Conservation (phyloP, 1,140 invertebrate species). For the Drosophila varians region DNA sequence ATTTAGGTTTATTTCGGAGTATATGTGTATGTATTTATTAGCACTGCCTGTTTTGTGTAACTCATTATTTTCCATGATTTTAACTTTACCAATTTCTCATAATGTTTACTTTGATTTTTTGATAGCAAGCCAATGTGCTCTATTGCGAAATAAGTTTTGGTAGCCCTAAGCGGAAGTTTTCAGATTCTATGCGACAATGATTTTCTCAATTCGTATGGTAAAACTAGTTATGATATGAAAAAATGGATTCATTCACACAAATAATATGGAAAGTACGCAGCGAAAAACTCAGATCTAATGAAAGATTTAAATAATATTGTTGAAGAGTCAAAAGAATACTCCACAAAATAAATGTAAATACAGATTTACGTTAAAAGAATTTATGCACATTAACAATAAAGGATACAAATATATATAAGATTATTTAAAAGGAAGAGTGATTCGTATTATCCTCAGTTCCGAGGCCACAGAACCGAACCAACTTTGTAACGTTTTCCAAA, state of each 20-base stretch:
- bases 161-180: constrained; percentile 5
- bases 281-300: background rate
- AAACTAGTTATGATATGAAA: constrained; percentile 18
- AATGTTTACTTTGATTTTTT: background rate
- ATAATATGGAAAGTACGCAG: background rate
- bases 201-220: background rate
- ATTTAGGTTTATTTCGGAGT: constrained; percentile 62
- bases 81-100: constrained; percentile 16
- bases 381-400: background rate
- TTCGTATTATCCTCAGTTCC: background rate
- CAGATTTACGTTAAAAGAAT: too few relatives aligned
- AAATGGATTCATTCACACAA: constrained; percentile 20
- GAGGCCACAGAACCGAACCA: constrained; percentile 26
- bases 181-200: background rate
- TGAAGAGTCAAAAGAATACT: background rate
- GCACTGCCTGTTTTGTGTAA: constrained; percentile 20
- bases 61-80: constrained; percentile 57
- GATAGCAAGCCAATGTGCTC: background rate
- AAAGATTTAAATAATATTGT: background rate
- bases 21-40: constrained; percentile 58
- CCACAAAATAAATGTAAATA: too few relatives aligned
- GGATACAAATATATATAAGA: background rate
- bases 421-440: background rate
- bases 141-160: constrained; percentile 13
- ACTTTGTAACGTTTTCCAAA: constrained; percentile 49